Percentiles rank a stretch among this genome's conserved stretches.
Conservation (phyloP, 2,113 vertebrate species). For the Cariama cristata region DNA sequence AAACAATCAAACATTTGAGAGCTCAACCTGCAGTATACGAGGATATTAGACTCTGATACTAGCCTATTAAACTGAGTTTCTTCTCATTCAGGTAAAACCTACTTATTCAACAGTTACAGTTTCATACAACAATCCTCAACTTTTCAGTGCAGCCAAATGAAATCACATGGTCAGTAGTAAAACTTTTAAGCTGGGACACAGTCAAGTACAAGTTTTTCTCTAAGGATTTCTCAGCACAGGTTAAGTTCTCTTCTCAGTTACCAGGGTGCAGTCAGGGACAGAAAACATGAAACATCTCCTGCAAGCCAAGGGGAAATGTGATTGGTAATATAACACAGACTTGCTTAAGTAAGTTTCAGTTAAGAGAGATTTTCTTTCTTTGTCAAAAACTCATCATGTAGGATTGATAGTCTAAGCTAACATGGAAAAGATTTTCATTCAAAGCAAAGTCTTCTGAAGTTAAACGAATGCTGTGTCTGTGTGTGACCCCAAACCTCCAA, state of each 20-base stretch:
- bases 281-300: background rate
- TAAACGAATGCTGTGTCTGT: background rate
- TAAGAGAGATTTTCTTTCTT: background rate
- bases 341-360: background rate
- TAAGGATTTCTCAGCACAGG: background rate
- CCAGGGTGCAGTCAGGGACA: background rate
- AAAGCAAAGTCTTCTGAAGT: background rate
- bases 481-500: background rate
- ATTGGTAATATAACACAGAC: background rate
- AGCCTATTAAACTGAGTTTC: background rate
- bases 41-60: background rate
- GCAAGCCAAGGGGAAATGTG: background rate
- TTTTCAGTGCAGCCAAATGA: background rate
- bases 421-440: background rate
- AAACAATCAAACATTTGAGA: background rate
- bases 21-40: background rate
- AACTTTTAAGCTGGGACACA: background rate
- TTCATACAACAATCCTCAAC: background rate
- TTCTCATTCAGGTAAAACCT: background rate
- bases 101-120: background rate
- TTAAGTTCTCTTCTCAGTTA: background rate
- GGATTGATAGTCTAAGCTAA: background rate
- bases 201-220: background rate
- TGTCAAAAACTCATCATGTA: background rate
- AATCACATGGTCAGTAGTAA: background rate